These are phyloP conservation scores for Phaethornis superciliosus DNA, from an alignment of 2,113 vertebrate genomes.

Conservation along the genomic window DNA sequence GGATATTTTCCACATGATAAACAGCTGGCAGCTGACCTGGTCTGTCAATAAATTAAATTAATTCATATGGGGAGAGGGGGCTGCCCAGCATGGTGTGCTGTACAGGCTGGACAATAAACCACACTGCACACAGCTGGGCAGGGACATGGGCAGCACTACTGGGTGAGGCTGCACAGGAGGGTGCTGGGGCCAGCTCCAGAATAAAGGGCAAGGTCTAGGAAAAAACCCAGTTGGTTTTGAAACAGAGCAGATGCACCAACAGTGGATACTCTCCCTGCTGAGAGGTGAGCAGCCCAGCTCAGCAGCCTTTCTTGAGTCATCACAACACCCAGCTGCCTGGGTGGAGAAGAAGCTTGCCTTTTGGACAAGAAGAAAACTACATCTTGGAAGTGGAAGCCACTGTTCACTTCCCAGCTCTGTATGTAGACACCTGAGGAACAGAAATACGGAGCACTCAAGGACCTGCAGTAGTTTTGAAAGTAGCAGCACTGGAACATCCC, in stretches of 20 bases:
- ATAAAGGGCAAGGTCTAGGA: background rate
- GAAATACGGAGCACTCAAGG: background rate
- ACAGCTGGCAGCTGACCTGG: background rate
- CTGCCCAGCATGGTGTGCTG: background rate
- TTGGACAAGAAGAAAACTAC: no score
- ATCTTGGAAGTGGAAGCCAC: no score
- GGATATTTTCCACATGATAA: background rate
- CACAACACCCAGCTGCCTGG: background rate
- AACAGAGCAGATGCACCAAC: rapidly evolving
- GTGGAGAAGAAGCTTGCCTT: no score
- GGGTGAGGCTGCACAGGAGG: background rate
- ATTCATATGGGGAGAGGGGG: background rate
- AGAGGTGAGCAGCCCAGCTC: background rate
- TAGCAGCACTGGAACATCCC: background rate
- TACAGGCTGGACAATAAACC: background rate
- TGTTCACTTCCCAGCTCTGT: no score
- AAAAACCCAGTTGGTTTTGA: background rate
- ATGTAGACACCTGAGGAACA: background rate
- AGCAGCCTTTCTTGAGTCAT: background rate
- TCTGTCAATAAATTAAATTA: background rate
- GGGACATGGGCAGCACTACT: background rate
- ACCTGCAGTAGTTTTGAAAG: background rate
- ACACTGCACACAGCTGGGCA: background rate
- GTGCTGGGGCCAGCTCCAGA: background rate
- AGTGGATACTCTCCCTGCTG: background rate